Evolutionary conservation across 2,797 vertebrate genomes (phyloP).

Genomic region (Odontamblyopus rebecca): DNA sequence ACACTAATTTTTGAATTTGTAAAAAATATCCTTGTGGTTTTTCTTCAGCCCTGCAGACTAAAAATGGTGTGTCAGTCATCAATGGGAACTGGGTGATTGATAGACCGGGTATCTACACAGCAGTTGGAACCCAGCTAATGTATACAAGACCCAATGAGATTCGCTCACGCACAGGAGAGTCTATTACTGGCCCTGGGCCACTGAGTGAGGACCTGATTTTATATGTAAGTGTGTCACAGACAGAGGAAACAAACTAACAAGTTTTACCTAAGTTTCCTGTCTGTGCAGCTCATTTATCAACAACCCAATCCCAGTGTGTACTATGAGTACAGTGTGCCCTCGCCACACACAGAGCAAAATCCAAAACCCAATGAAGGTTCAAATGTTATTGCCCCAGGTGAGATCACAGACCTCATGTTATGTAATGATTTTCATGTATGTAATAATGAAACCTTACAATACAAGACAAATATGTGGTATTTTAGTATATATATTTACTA

Average conservation of each 20-base stretch:
- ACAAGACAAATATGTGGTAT: neutral
- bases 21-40: constrained; percentile 13
- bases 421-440: neutral
- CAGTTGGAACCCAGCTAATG: constrained; percentile 68
- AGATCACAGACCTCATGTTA: constrained; percentile 27
- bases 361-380: constrained; percentile 44
- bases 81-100: constrained; percentile 80
- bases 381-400: constrained; percentile 53
- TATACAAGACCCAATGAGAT: constrained; percentile 80
- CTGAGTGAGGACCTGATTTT: constrained; percentile 64
- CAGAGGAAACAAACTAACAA: neutral
- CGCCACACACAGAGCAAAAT: constrained; percentile 36
- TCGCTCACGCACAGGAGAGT: constrained; percentile 74
- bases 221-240: constrained; percentile 53
- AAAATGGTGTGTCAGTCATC: constrained; percentile 67
- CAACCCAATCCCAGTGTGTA: constrained; percentile 69
- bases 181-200: constrained; percentile 73
- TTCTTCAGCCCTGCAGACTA: constrained; percentile 66
- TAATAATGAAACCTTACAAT: constrained; percentile 2
- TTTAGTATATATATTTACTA: neutral
- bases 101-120: constrained; percentile 69
- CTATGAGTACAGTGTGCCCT: constrained; percentile 73
- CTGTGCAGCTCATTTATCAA: constrained; percentile 76
- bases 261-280: constrained; percentile 2
- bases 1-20: constrained; percentile 1